These are phyloP conservation scores for Caprella mutica DNA, from an alignment of 2,888 invertebrate species.

Conservation along the genomic window DNA sequence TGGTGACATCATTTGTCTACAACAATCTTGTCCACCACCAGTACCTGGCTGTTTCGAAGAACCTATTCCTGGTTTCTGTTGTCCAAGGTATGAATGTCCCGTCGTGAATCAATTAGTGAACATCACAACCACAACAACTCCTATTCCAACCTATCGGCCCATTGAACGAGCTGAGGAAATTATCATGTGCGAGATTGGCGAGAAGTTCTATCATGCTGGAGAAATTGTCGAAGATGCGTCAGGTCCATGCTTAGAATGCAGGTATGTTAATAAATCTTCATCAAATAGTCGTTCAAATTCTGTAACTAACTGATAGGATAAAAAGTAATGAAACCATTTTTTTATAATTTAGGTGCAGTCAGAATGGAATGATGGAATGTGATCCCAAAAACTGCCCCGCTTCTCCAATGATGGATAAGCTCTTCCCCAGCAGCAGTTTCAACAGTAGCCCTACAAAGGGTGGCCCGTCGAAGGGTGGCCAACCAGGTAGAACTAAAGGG, in stretches of 20 bases:
- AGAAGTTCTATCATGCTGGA: conserved; percentile 71
- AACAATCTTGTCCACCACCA: conserved; percentile 89
- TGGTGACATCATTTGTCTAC: conserved; percentile 86
- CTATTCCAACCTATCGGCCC: conserved; percentile 28
- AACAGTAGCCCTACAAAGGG: too few relatives aligned
- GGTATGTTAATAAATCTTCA: conserved; percentile 48
- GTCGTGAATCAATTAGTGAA: conserved; percentile 48
- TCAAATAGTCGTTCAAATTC: too few relatives aligned
- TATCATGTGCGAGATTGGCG: conserved; percentile 69
- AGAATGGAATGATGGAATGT: conserved; percentile 87
- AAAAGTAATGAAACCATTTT: background rate
- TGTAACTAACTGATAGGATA: too few relatives aligned
- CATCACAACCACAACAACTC: conserved; percentile 32
- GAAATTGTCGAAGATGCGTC: conserved; percentile 73
- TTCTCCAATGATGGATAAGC: conserved; percentile 77
- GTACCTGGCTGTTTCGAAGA: conserved; percentile 84
- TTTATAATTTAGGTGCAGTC: conserved; percentile 62
- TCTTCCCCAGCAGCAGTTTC: conserved; percentile 39
- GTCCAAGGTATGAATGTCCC: conserved; percentile 85
- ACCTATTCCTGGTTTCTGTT: conserved; percentile 85
- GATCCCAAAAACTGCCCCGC: conserved; percentile 82
- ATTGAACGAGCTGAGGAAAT: conserved; percentile 52
- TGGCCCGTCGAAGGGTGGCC: too few relatives aligned
- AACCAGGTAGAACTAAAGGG: too few relatives aligned
- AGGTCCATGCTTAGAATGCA: conserved; percentile 87